phyloP scores from a whole-genome alignment of 2,113 vertebrate genomes.

The Propithecus coquereli region DNA sequence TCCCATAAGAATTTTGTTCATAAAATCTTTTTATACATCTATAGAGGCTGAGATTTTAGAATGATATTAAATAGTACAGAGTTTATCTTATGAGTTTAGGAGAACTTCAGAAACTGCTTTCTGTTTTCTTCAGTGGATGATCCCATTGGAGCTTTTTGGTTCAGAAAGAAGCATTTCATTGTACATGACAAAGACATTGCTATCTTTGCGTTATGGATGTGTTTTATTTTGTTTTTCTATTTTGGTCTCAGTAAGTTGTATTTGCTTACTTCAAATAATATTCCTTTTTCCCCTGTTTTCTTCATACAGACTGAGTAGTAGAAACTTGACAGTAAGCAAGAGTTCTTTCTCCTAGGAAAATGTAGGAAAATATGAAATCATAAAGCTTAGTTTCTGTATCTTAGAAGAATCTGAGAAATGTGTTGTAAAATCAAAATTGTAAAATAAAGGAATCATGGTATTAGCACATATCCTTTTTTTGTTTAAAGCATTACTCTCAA shows the following conservation, averaged over 20 bases:
- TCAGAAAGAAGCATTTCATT: conserved; percentile 18
- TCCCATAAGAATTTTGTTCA: background rate
- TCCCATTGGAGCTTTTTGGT: background rate
- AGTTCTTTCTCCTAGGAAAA: background rate
- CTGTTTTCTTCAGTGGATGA: conserved; percentile 20
- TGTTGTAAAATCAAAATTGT: background rate
- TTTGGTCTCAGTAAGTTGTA: background rate
- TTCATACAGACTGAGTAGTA: background rate
- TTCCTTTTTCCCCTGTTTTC: background rate
- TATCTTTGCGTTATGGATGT: background rate
- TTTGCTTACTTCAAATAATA: background rate
- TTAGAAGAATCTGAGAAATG: background rate
- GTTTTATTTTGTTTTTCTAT: background rate
- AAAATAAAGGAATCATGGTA: background rate
- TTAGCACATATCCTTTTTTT: background rate
- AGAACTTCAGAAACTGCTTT: background rate
- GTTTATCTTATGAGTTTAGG: conserved; percentile 17
- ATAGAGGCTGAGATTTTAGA: background rate
- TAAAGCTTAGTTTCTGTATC: background rate
- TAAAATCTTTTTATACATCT: background rate
- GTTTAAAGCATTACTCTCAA: background rate
- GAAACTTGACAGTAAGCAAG: background rate
- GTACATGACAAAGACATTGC: background rate
- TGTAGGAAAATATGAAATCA: background rate
- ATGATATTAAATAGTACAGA: conserved; percentile 4